Evolutionary conservation across 2,888 invertebrate species (phyloP).

Genomic region (Lysandra bellargus): DNA sequence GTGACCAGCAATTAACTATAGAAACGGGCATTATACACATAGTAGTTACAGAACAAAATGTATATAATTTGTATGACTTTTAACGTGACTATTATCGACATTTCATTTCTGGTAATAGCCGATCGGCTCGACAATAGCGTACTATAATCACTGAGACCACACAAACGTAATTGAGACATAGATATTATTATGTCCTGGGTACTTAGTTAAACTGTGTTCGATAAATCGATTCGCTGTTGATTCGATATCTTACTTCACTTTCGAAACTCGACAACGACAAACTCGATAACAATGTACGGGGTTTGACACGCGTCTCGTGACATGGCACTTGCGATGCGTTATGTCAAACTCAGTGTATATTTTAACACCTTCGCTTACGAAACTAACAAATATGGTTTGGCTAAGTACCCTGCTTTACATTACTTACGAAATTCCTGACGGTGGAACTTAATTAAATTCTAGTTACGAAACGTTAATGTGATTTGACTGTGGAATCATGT

Average conservation of each 20-base stretch:
- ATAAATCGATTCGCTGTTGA: background rate
- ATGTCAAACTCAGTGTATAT: too few species aligned
- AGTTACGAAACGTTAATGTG: conserved; percentile 46
- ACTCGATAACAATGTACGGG: background rate
- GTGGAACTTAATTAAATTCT: conserved; percentile 54
- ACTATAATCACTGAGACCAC: conserved; percentile 72
- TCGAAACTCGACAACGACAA: background rate
- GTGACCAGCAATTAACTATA: background rate
- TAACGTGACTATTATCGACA: conserved; percentile 69
- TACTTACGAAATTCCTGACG: conserved; percentile 47
- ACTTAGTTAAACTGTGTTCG: background rate
- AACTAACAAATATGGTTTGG: background rate
- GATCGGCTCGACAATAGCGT: conserved; percentile 64
- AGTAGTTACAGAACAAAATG: conserved; percentile 19
- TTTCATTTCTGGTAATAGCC: conserved; percentile 66
- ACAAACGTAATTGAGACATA: conserved; percentile 75
- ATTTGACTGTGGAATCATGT: conserved; percentile 21
- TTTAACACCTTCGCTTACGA: too few species aligned
- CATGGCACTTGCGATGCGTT: too few species aligned
- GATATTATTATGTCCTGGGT: conserved; percentile 53
- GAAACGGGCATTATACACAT: background rate
- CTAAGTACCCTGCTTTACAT: conserved; percentile 20
- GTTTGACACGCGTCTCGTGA: background rate
- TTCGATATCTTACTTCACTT: background rate
- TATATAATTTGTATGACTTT: conserved; percentile 44